Evolutionary conservation across 2,113 vertebrate species (phyloP).

Genomic region (Zosterops borbonicus): DNA sequence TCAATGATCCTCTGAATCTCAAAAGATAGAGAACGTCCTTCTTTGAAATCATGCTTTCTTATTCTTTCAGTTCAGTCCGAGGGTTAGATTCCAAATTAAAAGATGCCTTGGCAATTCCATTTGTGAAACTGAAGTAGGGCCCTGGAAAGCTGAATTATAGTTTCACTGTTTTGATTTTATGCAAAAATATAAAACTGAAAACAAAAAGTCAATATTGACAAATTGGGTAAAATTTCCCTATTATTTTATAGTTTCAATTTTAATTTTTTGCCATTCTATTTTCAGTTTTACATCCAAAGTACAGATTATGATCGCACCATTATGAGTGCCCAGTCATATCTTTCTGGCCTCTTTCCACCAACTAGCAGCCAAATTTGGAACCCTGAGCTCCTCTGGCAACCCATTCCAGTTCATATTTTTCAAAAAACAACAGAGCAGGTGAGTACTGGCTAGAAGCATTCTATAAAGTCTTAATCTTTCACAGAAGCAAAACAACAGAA

Average conservation of each 20-base stretch:
- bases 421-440: slow-evolving; percentile 80
- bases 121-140: background rate
- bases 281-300: slow-evolving; percentile 86
- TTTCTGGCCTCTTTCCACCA: slow-evolving; percentile 87
- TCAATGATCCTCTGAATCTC: background rate
- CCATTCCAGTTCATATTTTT: slow-evolving; percentile 86
- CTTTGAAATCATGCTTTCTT: background rate
- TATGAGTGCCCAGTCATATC: slow-evolving; percentile 87
- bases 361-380: slow-evolving; percentile 74
- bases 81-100: background rate
- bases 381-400: slow-evolving; percentile 81
- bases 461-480: background rate
- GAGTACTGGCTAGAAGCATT: slow-evolving; percentile 14
- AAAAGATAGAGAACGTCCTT: background rate
- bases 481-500: background rate
- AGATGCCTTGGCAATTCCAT: background rate
- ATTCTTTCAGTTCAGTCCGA: background rate
- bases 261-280: background rate
- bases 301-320: slow-evolving; percentile 90
- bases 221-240: background rate
- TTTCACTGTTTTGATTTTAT: background rate
- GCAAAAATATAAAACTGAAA: background rate
- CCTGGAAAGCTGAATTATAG: background rate
- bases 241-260: background rate
- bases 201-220: background rate